Base-by-base conservation (phyloP, 2,113 vertebrate species). In the Myodes glareolus region DNA sequence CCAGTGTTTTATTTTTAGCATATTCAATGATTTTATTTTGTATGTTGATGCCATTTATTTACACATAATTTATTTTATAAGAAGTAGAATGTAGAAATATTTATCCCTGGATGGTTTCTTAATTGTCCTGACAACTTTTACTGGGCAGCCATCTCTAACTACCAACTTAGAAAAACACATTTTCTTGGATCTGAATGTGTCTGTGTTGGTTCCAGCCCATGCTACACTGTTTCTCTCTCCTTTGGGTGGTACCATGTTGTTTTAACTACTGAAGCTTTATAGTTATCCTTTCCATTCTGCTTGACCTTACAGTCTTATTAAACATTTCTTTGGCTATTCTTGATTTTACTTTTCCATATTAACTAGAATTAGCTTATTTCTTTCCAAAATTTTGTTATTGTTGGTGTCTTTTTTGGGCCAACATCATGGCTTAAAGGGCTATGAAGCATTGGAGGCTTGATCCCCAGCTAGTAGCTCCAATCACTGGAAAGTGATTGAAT, bases 301-400 rank as follows among this genome's bases (percentile, higher is more conserved):
- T 75, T 92, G 76, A 86, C 31, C 25, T 96, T 45, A 58, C 25
- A 13, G 1, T 5, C 39, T 42, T n/a, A 45, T 84, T 80, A 58
- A 3, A 92, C 25, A 80, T 89, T 73, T 73, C n/a, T 94, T 45
- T 82, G 65, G 87, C 91, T 82, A 78, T 39, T 82, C 31, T 86
- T 82, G 61, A 77, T 52, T 42, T 90, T 78, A 77, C 36, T 92
- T 92, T 76, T 88, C 31, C 50, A 42, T 58, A 61, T 75, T 94
- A 88, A 84, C 55, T 80, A 96, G 58, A 91, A 95, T 90, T 68
- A 85, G 42, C 4, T 94, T 78, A 55, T 78, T 90, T 95, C 27
- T 58, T 94, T 88, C 42, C 42, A 94, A 80, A 80, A 17, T 16
- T 14, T 72, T 85, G 68, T 75, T 91, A 31, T 17, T 90, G 25